Evolutionary conservation across 1,140 invertebrate species (phyloP), one percentile per base, ranked within the genome.

Genomic region (Papilio machaon): DNA sequence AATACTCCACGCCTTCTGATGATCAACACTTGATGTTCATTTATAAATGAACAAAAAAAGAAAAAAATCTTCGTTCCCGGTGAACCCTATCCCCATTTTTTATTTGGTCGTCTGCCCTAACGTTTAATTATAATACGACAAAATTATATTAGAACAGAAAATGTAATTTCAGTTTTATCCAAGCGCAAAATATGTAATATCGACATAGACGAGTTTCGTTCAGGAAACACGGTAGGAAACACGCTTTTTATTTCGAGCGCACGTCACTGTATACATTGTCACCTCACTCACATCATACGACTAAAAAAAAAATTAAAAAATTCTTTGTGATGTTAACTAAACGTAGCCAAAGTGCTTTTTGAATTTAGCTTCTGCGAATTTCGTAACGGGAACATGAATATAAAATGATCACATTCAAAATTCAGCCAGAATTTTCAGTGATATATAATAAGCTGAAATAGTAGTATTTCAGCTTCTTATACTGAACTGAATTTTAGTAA

Each of bases 181-280:
- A 70, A 70, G 64, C 64, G 64, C 30, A 35, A 70, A 70, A 70
- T 70, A 30, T 70, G 11, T 70, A 70, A 35, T 70, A 70, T 35
- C 6, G 64, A 70, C 60, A 30, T 70, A 70, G 64, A 70, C 64
- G 30, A 4, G 64, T 35, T 67, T 30, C 5, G 23, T 70, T 38
- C 64, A 15, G 23, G 0, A 35, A 23, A 70, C 23, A 70, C 13
- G 23, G 13, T 70, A 15, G 23, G 0, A 35, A 23, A 70, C 23
- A 70, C 13, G 23, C 30, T 70, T 70, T 64, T 70, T 70, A 70
- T 70, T 70, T 70, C 30, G 30, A 35, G 23, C 30, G 30, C 64
- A 70, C 7, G 30, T 70, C 64, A 38, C 23, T 4, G 3, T 17
- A 23, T 64, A 30, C 60, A 64, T 11, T 17, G 64, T 70, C 64